A percentile compares a stretch with the other conserved stretches of the same genome.
Evolutionary conservation across 2,113 vertebrate species (phyloP).

Genomic region (Ictalurus punctatus): DNA sequence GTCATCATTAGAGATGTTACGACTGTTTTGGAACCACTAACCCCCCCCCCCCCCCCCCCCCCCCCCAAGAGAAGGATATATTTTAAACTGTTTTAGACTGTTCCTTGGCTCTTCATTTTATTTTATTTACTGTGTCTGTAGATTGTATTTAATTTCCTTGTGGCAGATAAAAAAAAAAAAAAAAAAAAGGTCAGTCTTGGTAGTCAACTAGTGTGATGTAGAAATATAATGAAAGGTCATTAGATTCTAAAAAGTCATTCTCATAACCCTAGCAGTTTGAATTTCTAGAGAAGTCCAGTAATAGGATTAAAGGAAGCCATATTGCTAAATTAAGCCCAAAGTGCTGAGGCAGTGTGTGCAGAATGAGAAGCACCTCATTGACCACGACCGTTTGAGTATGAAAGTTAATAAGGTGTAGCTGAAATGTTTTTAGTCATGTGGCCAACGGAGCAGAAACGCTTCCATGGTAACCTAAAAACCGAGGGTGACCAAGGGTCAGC

Average conservation of each 20-base stretch:
- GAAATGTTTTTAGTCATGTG: conserved; percentile 2
- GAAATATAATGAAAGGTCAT: neutral
- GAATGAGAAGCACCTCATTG: conserved; percentile 1
- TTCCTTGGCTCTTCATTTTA: neutral
- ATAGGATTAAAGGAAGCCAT: neutral
- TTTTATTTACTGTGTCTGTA: neutral
- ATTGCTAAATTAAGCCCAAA: neutral
- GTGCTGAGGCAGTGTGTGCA: neutral
- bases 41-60: too few relatives aligned
- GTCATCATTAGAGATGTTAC: neutral
- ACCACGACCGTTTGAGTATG: neutral
- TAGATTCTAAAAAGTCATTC: neutral
- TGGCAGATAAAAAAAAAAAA: neutral
- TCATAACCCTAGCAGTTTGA: neutral
- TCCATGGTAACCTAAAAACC: conserved; percentile 22
- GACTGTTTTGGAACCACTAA: neutral
- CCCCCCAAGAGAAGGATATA: neutral
- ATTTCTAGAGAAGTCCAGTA: neutral
- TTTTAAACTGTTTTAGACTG: neutral
- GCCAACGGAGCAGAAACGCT: neutral
- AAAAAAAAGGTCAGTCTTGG: neutral
- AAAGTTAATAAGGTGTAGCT: conserved; percentile 23
- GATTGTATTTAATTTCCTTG: neutral
- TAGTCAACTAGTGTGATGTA: too few relatives aligned
- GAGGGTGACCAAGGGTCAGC: neutral